phyloP scores from a whole-genome alignment of 2,113 vertebrate species.

The Salvelinus fontinalis region DNA sequence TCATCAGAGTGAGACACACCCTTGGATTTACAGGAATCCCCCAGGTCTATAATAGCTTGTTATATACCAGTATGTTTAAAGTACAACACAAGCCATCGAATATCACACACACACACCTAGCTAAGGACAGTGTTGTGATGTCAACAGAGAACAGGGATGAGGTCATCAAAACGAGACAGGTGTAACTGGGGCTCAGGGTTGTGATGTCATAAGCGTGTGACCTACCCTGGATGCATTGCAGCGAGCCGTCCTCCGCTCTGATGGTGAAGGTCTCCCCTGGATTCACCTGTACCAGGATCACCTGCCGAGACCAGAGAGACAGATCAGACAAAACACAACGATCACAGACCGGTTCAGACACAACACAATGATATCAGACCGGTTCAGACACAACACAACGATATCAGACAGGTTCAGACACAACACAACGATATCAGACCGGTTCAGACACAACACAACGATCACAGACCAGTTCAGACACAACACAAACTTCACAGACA shows the following conservation, averaged over 20 bases:
- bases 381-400: no score
- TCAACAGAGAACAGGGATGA: background rate
- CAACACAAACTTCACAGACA: no score
- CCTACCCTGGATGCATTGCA: slow-evolving; percentile 98
- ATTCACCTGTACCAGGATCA: slow-evolving; percentile 97
- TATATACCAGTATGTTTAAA: no score
- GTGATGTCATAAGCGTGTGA: slow-evolving; percentile 24
- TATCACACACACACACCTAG: no score
- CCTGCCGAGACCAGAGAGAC: slow-evolving; percentile 71
- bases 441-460: no score
- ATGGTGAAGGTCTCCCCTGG: slow-evolving; percentile 97
- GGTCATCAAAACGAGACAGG: background rate
- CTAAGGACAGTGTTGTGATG: background rate
- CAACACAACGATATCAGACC: no score
- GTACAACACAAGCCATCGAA: no score
- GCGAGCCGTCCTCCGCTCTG: slow-evolving; percentile 91
- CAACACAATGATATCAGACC: no score
- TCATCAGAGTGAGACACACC: slow-evolving; percentile 66
- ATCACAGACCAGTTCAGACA: no score
- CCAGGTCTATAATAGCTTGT: background rate
- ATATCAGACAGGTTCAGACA: no score
- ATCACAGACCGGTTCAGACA: background rate
- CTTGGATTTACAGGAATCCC: slow-evolving; percentile 52
- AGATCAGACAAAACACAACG: background rate
- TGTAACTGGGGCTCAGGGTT: slow-evolving; percentile 9